A percentile compares a stretch with the other conserved stretches of the same genome.
These are phyloP conservation scores for Glareola pratincola DNA, from an alignment of 2,113 vertebrate species.

Conservation along the genomic window DNA sequence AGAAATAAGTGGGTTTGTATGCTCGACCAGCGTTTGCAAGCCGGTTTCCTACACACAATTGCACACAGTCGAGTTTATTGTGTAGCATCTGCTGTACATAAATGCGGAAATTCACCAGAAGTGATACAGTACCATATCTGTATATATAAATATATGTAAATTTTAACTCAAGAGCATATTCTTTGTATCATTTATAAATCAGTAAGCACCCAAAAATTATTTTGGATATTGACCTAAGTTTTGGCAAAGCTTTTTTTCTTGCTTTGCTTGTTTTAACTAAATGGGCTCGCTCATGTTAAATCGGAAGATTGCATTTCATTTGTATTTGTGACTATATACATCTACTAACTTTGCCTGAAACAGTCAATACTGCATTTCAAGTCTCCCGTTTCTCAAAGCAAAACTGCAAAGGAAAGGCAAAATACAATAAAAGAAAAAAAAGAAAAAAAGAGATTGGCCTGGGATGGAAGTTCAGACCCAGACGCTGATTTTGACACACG, in stretches of 20 bases:
- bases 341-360: background rate
- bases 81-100: background rate
- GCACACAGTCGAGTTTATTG: background rate
- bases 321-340: background rate
- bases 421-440: background rate
- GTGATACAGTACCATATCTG: background rate
- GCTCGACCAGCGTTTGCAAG: background rate
- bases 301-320: background rate
- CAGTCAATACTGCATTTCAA: background rate
- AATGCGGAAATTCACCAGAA: background rate
- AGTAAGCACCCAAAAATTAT: background rate
- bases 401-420: background rate
- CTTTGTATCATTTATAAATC: background rate
- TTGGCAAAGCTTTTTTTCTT: background rate
- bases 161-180: background rate
- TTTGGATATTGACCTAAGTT: background rate
- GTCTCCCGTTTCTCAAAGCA: background rate
- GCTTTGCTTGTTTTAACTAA: background rate
- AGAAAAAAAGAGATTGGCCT: background rate
- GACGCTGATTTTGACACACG: background rate
- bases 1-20: background rate
- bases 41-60: background rate
- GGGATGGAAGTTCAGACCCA: background rate
- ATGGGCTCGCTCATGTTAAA: background rate
- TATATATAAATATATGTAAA: background rate